Conservation (phyloP, 2,888 invertebrate genomes). For the Incurvaria masculella region DNA sequence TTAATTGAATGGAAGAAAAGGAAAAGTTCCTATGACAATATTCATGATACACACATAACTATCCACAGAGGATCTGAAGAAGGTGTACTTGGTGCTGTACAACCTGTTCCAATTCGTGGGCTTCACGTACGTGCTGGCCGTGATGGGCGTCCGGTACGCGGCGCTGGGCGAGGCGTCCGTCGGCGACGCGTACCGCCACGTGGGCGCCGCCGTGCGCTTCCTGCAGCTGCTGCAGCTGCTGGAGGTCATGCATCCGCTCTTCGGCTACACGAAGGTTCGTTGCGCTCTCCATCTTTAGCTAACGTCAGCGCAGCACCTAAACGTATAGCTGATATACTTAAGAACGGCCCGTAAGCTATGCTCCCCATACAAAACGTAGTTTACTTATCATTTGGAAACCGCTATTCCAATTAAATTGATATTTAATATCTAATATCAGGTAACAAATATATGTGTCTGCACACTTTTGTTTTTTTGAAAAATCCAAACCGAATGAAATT, state of each 20-base stretch:
- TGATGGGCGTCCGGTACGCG: constrained; percentile 71
- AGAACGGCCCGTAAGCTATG: no score
- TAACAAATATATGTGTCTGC: no score
- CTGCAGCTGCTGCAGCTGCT: constrained; percentile 79
- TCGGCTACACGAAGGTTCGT: constrained; percentile 74
- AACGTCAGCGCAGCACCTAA: not conserved
- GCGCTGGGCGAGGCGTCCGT: constrained; percentile 72
- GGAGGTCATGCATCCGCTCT: constrained; percentile 86
- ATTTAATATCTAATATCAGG: no score
- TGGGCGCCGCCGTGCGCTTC: constrained; percentile 76
- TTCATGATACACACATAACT: constrained; percentile 10
- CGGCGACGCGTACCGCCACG: constrained; percentile 65
- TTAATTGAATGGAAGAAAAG: no score
- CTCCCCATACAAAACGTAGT: no score
- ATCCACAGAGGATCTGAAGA: constrained; percentile 73
- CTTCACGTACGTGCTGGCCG: constrained; percentile 70
- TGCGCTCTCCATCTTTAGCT: not conserved
- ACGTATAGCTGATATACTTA: not conserved
- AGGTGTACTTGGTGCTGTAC: constrained; percentile 83
- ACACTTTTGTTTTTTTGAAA: no score
- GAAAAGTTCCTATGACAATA: no score
- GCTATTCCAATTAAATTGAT: no score
- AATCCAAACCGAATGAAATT: no score
- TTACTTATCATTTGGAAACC: no score
- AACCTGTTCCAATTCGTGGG: constrained; percentile 89